Conservation (phyloP, 2,797 vertebrate species). For the Sebastes hubbsi region DNA sequence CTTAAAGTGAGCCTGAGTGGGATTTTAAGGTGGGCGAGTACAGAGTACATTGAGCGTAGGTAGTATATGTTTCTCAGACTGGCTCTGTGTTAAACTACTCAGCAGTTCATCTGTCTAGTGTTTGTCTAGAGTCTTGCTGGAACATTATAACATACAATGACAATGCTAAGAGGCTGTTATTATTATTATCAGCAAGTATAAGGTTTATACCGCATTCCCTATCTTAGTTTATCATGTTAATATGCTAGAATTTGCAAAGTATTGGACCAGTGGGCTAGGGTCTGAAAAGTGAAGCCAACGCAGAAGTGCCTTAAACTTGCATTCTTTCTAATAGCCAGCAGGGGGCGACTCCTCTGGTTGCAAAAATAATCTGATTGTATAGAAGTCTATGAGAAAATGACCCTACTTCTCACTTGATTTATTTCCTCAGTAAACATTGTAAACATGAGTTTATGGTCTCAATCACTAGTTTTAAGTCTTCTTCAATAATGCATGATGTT, state of each 20-base stretch:
- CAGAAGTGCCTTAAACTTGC: no score
- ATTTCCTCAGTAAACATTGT: no score
- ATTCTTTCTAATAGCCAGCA: no score
- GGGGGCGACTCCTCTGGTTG: no score
- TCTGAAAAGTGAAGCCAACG: no score
- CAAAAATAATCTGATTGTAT: no score
- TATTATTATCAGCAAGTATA: neutral
- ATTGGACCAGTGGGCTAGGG: neutral
- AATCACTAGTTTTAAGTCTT: no score
- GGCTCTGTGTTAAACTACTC: conserved; percentile 20
- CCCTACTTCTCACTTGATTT: no score
- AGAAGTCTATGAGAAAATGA: no score
- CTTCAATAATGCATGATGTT: no score
- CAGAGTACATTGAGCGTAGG: neutral
- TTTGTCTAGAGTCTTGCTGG: neutral
- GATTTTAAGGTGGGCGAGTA: conserved; percentile 39
- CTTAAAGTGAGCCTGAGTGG: conserved; percentile 39
- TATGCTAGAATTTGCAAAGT: neutral
- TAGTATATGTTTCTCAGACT: conserved; percentile 22
- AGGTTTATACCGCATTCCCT: neutral
- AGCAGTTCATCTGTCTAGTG: neutral
- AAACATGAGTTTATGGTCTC: no score
- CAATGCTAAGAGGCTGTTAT: neutral
- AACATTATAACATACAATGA: neutral
- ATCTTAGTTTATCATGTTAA: neutral